phyloP scores from a whole-genome alignment of 2,888 invertebrate species.

The Thymelicus sylvestris region DNA sequence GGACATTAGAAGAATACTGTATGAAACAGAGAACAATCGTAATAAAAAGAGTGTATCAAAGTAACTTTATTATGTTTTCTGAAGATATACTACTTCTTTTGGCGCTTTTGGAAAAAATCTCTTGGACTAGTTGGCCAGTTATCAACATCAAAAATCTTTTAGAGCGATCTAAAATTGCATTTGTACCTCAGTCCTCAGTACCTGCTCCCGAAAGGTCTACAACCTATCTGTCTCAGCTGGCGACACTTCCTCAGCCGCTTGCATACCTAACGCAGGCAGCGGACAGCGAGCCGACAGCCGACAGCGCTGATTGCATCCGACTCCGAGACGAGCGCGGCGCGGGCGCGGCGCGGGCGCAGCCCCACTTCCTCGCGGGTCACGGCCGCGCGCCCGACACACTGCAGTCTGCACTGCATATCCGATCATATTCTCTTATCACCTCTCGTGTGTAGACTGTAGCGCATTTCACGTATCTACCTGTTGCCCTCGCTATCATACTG shows the following conservation, averaged over 20 bases:
- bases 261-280: constrained; percentile 39
- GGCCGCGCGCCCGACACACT: constrained; percentile 5
- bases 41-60: no score
- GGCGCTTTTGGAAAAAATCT: no score
- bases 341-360: constrained; percentile 36
- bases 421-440: neutral
- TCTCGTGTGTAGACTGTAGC: no score
- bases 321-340: constrained; percentile 50
- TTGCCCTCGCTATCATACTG: no score
- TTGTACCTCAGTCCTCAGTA: neutral
- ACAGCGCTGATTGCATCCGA: constrained; percentile 46
- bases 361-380: constrained; percentile 44
- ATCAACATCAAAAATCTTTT: no score
- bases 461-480: no score
- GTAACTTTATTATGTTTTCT: no score
- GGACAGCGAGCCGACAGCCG: neutral
- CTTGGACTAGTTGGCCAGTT: no score
- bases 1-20: neutral
- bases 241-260: constrained; percentile 18
- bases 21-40: no score
- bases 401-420: neutral
- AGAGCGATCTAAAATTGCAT: no score
- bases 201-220: neutral
- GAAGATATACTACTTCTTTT: no score
- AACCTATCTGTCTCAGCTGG: neutral